These are phyloP conservation scores for Rhagophthalmus giganteus DNA, from an alignment of 2,888 invertebrate genomes.

Conservation along the genomic window DNA sequence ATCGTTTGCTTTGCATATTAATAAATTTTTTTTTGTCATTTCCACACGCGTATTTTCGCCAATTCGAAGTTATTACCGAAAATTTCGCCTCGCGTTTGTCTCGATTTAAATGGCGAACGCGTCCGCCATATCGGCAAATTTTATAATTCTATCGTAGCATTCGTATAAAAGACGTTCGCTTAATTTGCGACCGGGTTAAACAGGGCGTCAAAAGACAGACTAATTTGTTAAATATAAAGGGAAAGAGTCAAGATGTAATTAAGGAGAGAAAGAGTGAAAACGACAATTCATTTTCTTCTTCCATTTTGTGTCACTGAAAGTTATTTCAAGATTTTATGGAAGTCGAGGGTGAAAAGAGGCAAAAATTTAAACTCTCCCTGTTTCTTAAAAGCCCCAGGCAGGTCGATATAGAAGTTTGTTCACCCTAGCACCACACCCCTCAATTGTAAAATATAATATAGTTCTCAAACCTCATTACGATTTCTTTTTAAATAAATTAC, in stretches of 20 bases:
- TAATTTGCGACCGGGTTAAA: constrained; percentile 35
- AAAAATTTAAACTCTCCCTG: constrained; percentile 47
- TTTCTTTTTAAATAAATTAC: constrained; percentile 29
- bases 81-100: too few relatives aligned
- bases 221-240: constrained; percentile 34
- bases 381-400: constrained; percentile 45
- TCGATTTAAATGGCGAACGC: too few relatives aligned
- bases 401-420: constrained; percentile 50
- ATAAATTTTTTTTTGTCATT: too few relatives aligned
- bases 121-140: too few relatives aligned
- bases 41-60: too few relatives aligned
- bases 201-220: constrained; percentile 36
- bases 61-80: too few relatives aligned
- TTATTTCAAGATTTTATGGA: constrained; percentile 48
- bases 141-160: constrained; percentile 32
- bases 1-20: too few relatives aligned
- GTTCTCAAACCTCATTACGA: constrained; percentile 39
- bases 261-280: constrained; percentile 46
- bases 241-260: constrained; percentile 39
- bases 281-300: constrained; percentile 49
- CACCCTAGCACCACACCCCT: constrained; percentile 46
- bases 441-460: constrained; percentile 42
- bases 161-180: constrained; percentile 31
- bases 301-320: constrained; percentile 47
- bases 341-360: constrained; percentile 38